Conservation (phyloP, 2,113 vertebrate genomes). For the Eulemur macaco region DNA sequence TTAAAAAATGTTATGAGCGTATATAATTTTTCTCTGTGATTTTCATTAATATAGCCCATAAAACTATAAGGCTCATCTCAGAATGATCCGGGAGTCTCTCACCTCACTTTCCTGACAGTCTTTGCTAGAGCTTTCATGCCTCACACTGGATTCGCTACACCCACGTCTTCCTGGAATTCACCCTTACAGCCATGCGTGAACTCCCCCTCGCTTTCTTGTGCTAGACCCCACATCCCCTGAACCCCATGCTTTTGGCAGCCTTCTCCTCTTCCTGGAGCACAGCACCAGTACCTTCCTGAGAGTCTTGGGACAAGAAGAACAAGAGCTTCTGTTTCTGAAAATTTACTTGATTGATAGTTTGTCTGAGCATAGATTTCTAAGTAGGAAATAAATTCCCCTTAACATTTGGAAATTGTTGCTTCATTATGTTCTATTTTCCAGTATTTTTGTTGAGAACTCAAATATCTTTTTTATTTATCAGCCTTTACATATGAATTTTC, state of each 20-base stretch:
- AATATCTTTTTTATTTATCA: neutral
- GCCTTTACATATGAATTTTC: neutral
- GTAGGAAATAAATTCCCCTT: neutral
- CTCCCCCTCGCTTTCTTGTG: neutral
- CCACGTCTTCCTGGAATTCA: neutral
- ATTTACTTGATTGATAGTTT: neutral
- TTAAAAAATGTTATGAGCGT: neutral
- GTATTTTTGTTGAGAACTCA: neutral
- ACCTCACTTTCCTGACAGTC: neutral
- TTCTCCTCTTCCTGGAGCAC: neutral
- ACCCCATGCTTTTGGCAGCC: too few relatives aligned
- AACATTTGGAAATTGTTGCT: neutral
- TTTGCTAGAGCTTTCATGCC: neutral
- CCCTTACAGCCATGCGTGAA: neutral
- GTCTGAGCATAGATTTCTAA: neutral
- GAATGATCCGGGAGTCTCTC: neutral
- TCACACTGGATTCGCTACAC: neutral
- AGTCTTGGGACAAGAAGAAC: neutral
- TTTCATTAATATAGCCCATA: neutral
- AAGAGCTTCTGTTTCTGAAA: neutral
- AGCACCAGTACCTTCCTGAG: neutral
- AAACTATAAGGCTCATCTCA: neutral
- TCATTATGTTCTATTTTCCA: neutral
- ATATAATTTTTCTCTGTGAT: neutral
- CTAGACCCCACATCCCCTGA: too few relatives aligned